Base-by-base conservation (phyloP, 1,140 invertebrate genomes). In the Amyelois transitella region DNA sequence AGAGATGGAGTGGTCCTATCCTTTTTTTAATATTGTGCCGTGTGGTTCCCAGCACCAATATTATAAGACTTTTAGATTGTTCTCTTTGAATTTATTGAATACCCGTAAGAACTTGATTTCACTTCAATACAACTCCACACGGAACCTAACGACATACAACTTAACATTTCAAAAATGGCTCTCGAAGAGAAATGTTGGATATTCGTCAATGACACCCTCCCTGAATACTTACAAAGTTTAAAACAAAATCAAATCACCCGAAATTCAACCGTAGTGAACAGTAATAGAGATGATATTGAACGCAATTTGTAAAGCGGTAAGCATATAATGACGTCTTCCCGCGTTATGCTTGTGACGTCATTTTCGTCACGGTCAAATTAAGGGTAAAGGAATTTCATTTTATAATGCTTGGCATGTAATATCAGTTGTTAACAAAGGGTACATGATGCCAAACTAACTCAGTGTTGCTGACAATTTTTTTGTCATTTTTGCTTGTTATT, bases 161-260 rank as follows among this genome's bases (percentile, higher is more conserved):
- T 48, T 53, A 56, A 55, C 58, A 56, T 55, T 60, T 55, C 57
- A 55, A 55, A 55, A 63, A 64, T 58, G 60, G 54, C 54, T 24
- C 57, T 60, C 53, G 52, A 63, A 58, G 60, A 69, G 55, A 62
- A 63, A 65, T 60, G 63, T 56, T 32, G 45, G 47, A 60, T 55
- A 65, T 65, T 57, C 57, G 45, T 65, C 60, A 69, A 69, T 69
- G 66, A 62, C 66, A 65, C 57, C 52, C 12, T 22, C 28, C 21
- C 6, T 19, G 6, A 21, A 21, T 52, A 47, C 43, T 45, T 14
- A 22, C 22, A 51, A 25, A 18, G n/a, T 28, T 51, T 12, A 28
- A 18, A 6, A 4, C 17, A 24, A 18, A 32, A 19, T 2, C 10
- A 10, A 12, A 17, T 10, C 20, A 32, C 4, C 6, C 1, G 4